Conservation (phyloP, 1,140 invertebrate species). For the Papilio xuthus region DNA sequence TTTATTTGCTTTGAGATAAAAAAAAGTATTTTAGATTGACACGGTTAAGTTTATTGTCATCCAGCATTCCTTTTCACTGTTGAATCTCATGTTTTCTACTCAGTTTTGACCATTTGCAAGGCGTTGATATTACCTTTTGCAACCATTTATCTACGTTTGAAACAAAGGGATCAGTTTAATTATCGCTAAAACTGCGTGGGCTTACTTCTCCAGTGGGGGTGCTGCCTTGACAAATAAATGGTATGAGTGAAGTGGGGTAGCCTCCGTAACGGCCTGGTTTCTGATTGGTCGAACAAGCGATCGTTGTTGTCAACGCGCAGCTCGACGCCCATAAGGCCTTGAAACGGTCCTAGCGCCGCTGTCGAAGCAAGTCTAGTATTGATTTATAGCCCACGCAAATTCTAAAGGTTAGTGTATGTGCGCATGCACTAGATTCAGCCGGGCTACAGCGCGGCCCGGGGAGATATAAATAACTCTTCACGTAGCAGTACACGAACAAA, state of each 20-base stretch:
- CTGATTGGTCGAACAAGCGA: not conserved
- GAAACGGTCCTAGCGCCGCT: not conserved
- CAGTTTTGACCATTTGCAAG: too few species aligned
- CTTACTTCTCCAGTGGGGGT: not conserved
- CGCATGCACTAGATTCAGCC: conserved; percentile 11
- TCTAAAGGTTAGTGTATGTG: not conserved
- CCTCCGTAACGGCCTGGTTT: not conserved
- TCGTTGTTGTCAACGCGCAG: not conserved
- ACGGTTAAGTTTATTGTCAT: too few species aligned
- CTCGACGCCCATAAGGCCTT: conserved; percentile 18
- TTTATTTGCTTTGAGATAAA: too few species aligned
- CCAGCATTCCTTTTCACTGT: too few species aligned
- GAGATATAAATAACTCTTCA: not conserved
- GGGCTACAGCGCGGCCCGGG: not conserved
- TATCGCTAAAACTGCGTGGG: not conserved
- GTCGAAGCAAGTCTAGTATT: conserved; percentile 11
- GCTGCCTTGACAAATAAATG: not conserved
- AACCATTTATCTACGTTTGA: not conserved
- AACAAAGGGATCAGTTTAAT: not conserved
- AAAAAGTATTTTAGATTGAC: too few species aligned
- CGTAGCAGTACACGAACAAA: not conserved
- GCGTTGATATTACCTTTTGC: too few species aligned
- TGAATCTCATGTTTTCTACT: too few species aligned
- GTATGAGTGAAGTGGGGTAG: not conserved
- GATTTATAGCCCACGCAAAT: not conserved